Base-by-base conservation (phyloP, 1,140 invertebrate species). In the Lucilia cuprina region DNA sequence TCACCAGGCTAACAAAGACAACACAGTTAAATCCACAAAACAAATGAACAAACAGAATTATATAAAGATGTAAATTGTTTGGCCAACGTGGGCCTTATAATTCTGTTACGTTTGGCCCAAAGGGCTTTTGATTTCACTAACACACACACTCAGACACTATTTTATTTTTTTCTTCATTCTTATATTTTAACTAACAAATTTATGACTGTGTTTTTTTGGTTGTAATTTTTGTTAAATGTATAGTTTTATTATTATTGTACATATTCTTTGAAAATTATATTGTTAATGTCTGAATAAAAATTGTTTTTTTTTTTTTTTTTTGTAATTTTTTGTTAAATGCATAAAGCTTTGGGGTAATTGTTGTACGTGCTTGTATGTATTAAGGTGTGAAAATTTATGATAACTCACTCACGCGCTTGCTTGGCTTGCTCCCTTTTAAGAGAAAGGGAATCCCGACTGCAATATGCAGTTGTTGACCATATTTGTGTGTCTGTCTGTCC, bases 1-100 rank as follows among this genome's bases (percentile, higher is more conserved):
- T 80, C 77, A 80, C 41, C 47, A 49, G 77, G 77, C 77, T 80
- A 80, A 80, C 77, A 41, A 19, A 50, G 77, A 19, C 65, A 21
- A 12, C 21, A 25, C n/a, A 70, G 50, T 55, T 55, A 55, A 41
- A 41, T 41, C 41, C 41, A 7, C 5, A 55, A 8, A 55, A 55
- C 50, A n/a, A 55, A 55, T 5, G 10, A 41, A 41, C 41, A 55
- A 49, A 49, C 49, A 49, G 9, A 14, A 12, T 55, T 17, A 55
- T 55, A 55, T 17, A 55, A 55, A 55, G 41, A 41, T 41, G 41
- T 41, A 41, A 41, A 41, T 60, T 60, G 55, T 60, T n/a, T 60
- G 14, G 65, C n/a, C 14, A 70, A 70, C 65, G 19, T 70, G n/a
- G 65, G 65, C 14, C 65, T 70, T 19, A 41, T 41, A 41, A 41